Base-by-base conservation (phyloP, 2,888 invertebrate genomes). In the Cosmia trapezina region DNA sequence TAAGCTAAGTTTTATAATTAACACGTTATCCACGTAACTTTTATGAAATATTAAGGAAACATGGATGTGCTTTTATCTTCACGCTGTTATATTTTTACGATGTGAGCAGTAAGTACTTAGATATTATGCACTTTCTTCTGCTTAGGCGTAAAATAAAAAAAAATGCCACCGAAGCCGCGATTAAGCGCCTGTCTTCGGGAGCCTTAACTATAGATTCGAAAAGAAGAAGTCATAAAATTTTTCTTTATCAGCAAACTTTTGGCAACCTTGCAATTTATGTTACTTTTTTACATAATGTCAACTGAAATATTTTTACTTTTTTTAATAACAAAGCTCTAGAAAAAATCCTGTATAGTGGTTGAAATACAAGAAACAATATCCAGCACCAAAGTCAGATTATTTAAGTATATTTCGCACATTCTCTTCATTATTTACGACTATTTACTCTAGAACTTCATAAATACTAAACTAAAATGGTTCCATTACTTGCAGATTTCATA, bases 1-100 rank as follows among this genome's bases (percentile, higher is more conserved):
- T n/a, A n/a, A 4, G 67, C 28, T 45, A 82, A 82, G 83, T 80
- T 82, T 82, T 73, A 53, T 82, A 62, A 80, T 80, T 73, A 80
- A 65, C 78, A 62, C 53, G 0, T n/a, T 65, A 68, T 61, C 9
- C 41, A 22, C 37, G 12, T 66, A 22, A 19, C 33, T 56, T 43
- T n/a, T 5, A 37, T 65, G 22, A 12, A 62, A 49, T 53, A 61
- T 65, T 33, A 54, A 63, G 8, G 5, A 41, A 51, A 37, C 4
- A 22, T 33, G 22, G 19, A 33, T 57, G 22, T 54, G 19, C 47
- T 49, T 49, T n/a, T 63, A 65, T 65, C 19, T 64, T 64, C n/a
- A 53, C 4, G 59, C 37, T 76, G 12, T 70, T 33, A 7, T 41
- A 14, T 2, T 51, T 68, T 75, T 47, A 75, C 4, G 12, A 41